A percentile compares a stretch with the other conserved stretches of the same genome.
Evolutionary conservation across 2,797 vertebrate species (phyloP).

Genomic region (Micrastur ruficollis): DNA sequence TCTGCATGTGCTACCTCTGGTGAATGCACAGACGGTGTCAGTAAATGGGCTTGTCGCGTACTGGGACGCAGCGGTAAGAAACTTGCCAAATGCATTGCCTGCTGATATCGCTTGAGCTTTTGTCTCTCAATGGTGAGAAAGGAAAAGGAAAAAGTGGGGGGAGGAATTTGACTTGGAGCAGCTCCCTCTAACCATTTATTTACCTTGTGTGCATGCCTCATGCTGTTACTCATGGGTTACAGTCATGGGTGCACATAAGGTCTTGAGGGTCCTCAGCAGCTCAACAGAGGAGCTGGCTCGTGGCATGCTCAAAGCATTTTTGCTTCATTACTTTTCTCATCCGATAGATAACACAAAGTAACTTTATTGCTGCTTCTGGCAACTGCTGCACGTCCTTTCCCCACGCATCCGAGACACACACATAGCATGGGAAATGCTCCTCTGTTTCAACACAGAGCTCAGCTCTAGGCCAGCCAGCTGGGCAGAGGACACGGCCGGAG

Average conservation of each 20-base stretch:
- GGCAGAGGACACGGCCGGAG: not conserved
- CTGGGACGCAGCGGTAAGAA: not conserved
- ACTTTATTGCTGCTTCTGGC: conserved; percentile 5
- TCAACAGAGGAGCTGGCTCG: not conserved
- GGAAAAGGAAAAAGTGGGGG: not conserved
- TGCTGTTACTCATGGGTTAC: not conserved
- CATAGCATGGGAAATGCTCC: not conserved
- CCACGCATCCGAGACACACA: not conserved
- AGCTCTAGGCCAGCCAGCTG: accelerated
- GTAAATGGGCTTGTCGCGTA: not conserved
- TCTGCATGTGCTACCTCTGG: not conserved
- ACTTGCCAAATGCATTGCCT: not conserved
- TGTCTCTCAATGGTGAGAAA: not conserved
- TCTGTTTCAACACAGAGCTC: not conserved
- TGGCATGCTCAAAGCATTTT: not conserved
- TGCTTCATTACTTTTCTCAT: conserved; percentile 25
- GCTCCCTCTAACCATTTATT: conserved; percentile 2
- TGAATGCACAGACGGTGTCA: not conserved
- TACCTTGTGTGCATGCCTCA: not conserved
- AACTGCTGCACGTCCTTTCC: not conserved
- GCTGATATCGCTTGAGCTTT: not conserved
- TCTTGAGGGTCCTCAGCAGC: not conserved
- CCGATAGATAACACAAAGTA: conserved; percentile 21
- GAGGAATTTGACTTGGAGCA: not conserved
- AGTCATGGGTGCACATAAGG: not conserved